Evolutionary conservation across 2,888 invertebrate species (phyloP).

Genomic region (Campoletis raptor): DNA sequence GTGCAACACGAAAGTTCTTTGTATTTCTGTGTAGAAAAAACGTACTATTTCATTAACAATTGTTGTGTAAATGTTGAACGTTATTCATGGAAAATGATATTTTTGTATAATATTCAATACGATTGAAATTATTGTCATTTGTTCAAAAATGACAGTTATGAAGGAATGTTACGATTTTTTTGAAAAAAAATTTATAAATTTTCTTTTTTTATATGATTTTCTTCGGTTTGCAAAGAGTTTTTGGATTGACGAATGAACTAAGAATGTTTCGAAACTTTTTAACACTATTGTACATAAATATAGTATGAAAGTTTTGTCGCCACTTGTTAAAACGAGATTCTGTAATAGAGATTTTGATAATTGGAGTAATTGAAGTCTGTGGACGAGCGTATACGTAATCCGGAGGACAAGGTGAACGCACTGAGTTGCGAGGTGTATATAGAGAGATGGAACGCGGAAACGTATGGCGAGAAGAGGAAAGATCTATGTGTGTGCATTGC

Average conservation of each 20-base stretch:
- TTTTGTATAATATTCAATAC: background rate
- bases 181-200: background rate
- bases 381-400: conserved; percentile 41
- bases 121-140: background rate
- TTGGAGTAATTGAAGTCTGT: conserved; percentile 42
- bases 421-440: conserved; percentile 80
- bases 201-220: background rate
- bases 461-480: conserved; percentile 64
- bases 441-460: conserved; percentile 83
- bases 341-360: conserved; percentile 75
- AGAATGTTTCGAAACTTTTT: background rate
- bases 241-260: background rate
- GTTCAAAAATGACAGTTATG: too few relatives aligned
- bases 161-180: background rate
- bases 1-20: background rate
- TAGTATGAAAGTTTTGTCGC: background rate
- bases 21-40: too few relatives aligned
- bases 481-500: conserved; percentile 74
- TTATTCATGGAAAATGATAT: too few relatives aligned
- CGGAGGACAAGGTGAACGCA: conserved; percentile 82
- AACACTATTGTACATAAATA: background rate
- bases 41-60: too few relatives aligned
- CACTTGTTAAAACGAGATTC: conserved; percentile 30
- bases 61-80: too few relatives aligned
- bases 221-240: background rate